A percentile compares a stretch with the other conserved stretches of the same genome.
Conservation (phyloP, 2,888 invertebrate species). For the Cephus rjabovi region DNA sequence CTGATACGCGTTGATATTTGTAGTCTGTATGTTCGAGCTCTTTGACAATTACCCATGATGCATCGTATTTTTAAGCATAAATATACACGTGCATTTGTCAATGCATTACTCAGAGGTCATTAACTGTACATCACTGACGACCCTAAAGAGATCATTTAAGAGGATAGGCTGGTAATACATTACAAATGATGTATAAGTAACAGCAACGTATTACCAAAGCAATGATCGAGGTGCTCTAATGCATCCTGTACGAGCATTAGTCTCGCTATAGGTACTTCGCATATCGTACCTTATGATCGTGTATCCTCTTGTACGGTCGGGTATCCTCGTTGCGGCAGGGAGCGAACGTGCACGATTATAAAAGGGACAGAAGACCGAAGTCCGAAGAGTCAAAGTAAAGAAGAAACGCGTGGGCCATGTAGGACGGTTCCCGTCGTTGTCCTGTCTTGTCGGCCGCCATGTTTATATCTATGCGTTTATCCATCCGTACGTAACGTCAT, state of each 20-base stretch:
- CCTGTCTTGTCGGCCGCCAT: constrained; percentile 20
- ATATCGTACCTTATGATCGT: background rate
- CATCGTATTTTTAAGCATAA: background rate
- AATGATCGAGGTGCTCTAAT: background rate
- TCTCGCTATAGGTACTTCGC: background rate
- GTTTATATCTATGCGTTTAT: constrained; percentile 3
- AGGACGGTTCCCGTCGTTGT: constrained; percentile 18
- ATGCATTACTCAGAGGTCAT: background rate
- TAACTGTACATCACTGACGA: background rate
- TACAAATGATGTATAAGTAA: constrained; percentile 18
- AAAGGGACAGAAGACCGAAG: background rate
- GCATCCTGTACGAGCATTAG: background rate
- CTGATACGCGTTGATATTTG: background rate
- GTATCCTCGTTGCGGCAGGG: background rate
- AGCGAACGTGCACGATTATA: background rate
- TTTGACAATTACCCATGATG: background rate
- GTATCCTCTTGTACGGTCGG: background rate
- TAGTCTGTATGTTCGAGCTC: background rate
- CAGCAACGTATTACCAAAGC: constrained; percentile 3
- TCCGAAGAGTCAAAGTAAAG: background rate
- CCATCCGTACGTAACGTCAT: background rate
- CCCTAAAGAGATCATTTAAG: background rate
- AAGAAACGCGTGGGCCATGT: constrained; percentile 27
- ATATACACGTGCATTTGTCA: background rate
- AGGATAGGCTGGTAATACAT: constrained; percentile 1